Evolutionary conservation across 2,888 invertebrate species (phyloP).

Genomic region (Diadegma fenestrale): DNA sequence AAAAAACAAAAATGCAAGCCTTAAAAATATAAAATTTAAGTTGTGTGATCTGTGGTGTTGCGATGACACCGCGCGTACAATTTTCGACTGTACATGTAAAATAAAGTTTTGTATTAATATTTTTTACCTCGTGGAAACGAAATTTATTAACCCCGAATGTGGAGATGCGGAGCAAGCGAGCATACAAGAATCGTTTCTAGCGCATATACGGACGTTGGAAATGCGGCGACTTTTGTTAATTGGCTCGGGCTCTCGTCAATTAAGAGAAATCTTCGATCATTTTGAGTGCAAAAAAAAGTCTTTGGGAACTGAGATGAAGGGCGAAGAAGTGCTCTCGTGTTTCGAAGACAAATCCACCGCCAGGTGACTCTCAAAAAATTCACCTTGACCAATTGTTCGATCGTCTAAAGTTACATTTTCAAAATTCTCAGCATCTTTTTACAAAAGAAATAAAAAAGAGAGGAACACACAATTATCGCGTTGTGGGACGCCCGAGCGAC

Average conservation of each 20-base stretch:
- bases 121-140: conserved; percentile 74
- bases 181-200: background rate
- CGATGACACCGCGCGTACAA: conserved; percentile 35
- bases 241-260: conserved; percentile 17
- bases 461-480: conserved; percentile 38
- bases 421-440: conserved; percentile 26
- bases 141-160: conserved; percentile 7
- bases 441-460: conserved; percentile 63
- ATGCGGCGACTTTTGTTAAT: background rate
- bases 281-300: conserved; percentile 47
- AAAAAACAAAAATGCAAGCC: conserved; percentile 46
- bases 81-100: conserved; percentile 79
- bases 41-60: conserved; percentile 73
- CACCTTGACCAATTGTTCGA: conserved; percentile 77
- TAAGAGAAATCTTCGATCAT: conserved; percentile 9
- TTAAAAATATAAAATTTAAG: conserved; percentile 45
- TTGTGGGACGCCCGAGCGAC: conserved; percentile 37
- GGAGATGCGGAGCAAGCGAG: background rate
- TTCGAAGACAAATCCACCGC: conserved; percentile 82
- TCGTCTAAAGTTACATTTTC: conserved; percentile 83
- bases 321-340: conserved; percentile 77
- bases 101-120: conserved; percentile 83
- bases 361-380: conserved; percentile 81
- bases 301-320: conserved; percentile 41
- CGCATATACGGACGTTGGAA: background rate